These are phyloP conservation scores for Melanophora roralis DNA, from an alignment of 2,888 invertebrate genomes.

Conservation along the genomic window DNA sequence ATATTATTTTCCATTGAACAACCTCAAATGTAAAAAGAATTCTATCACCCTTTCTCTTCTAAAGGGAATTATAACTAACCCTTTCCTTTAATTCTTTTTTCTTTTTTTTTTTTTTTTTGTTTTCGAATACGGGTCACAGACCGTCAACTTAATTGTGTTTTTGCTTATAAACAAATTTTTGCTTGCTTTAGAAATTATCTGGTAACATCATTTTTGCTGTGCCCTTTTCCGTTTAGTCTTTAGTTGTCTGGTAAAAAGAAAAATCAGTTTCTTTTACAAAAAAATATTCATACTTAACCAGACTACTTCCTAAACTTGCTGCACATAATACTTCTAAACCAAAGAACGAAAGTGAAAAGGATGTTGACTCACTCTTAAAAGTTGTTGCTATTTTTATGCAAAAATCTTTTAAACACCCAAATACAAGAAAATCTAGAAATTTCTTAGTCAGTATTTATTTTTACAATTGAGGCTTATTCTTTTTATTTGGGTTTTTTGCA, in stretches of 20 bases:
- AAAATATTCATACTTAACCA: conserved; percentile 38
- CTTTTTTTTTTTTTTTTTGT: neutral
- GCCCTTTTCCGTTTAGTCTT: neutral
- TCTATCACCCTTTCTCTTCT: conserved; percentile 54
- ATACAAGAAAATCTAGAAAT: conserved; percentile 8
- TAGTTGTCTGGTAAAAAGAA: conserved; percentile 8
- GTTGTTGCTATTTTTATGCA: conserved; percentile 55
- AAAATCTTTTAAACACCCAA: conserved; percentile 35
- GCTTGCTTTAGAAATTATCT: conserved; percentile 49
- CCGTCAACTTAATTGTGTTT: conserved; percentile 50
- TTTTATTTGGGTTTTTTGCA: conserved; percentile 66
- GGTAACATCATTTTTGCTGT: conserved; percentile 25
- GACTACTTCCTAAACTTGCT: conserved; percentile 54
- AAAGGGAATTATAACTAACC: conserved; percentile 32
- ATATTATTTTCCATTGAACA: neutral
- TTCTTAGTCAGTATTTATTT: conserved; percentile 32
- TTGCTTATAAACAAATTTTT: conserved; percentile 50
- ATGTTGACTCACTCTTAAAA: conserved; percentile 49
- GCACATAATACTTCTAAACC: conserved; percentile 48
- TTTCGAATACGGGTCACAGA: conserved; percentile 64
- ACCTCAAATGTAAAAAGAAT: neutral
- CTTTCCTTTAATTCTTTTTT: conserved; percentile 25
- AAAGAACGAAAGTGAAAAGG: neutral
- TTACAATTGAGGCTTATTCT: conserved; percentile 51
- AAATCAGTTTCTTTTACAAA: conserved; percentile 40